Base-by-base conservation (phyloP, 2,113 vertebrate species). In the Brachyistius frenatus region DNA sequence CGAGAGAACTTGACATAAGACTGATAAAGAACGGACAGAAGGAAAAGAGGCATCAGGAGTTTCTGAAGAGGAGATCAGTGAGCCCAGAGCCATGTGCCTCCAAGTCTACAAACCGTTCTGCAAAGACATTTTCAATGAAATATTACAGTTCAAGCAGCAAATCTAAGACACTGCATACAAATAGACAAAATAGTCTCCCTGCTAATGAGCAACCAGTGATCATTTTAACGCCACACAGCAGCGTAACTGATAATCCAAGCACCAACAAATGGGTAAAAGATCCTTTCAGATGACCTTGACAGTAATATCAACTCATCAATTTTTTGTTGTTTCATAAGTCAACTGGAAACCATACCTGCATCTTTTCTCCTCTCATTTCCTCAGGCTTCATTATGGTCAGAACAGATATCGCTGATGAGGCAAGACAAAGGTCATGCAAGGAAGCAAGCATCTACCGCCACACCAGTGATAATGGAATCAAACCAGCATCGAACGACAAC, bases 11-110 rank as follows among this genome's bases (percentile, higher is more conserved):
- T 11, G 78, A 93, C 66, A 72, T 90, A 1, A 87, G 62, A 10
- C 63, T 47, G 81, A 86, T 94, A 7, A 94, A 93, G 73, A 86
- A 76, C 8, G 87, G 92, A n/a, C 82, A 91, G 57, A 94, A 90
- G 72, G 76, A 92, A 37, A 94, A 93, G 84, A 92, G 95, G 58
- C 94, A 95, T 10, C 58, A 56, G 60, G 93, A 94, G 76, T 95
- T 95, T 60, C 77, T 88, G 16, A 95, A 82, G 84, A 91, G 94
- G 76, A 89, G 95, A 81, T 89, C 93, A 1, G 73, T 90, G 36
- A 92, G 88, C 71, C 88, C 85, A 7, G 85, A 84, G 55, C 3
- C 1, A 11, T 14, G 50, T 30, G 23, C 30, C 14, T 14, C 37
- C 3, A 78, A 69, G 44, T 76, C 76, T 56, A 44, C 37, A 30